Base-by-base conservation (phyloP, 1,140 invertebrate genomes). In the Pomphorhynchus laevis region DNA sequence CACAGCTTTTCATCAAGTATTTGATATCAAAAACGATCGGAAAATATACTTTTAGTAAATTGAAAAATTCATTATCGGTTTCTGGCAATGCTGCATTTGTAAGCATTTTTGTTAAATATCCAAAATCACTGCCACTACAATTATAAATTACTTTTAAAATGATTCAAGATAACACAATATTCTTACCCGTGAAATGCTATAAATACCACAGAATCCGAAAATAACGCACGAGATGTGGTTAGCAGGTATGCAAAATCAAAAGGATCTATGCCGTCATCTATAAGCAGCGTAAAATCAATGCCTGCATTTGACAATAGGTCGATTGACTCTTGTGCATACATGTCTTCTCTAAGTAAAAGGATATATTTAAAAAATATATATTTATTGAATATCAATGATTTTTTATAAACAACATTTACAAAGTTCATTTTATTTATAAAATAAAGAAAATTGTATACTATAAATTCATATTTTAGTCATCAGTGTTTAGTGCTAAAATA, bases 261-360 rank as follows among this genome's bases (percentile, higher is more conserved):
- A 1, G 79, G 74, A 51, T 86, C 75, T 44, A 95, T 91, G 16
- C 86, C 86, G 54, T 93, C 76, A 53, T 80, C 75, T 64, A 86
- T 76, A 53, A 89, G 79, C 57, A 80, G 77, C 51, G 82, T 74
- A 55, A 93, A 93, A 53, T 91, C 77, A 44, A 93, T 79, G 22
- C 82, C 82, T 38, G 79, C 84, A 55, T 84, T 84, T 52, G 73
- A 70, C 25, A 93, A 63, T 49, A 93, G 65, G 54, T 91, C 80
- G 55, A 93, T 91, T 43, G 77, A 86, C 52, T 91, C 82, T 59
- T 89, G 76, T 18, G 80, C 80, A 61, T 84, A 89, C 77, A 89
- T 89, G 51, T 91, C 82, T 59, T 84, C 77, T 43, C 74, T 80
- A 47, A 34, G 61, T 38, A 35, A 4, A 33, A 31, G 27, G 11